These are phyloP conservation scores for Brachionus plicatilis DNA, from an alignment of 1,140 invertebrate genomes.

Conservation along the genomic window DNA sequence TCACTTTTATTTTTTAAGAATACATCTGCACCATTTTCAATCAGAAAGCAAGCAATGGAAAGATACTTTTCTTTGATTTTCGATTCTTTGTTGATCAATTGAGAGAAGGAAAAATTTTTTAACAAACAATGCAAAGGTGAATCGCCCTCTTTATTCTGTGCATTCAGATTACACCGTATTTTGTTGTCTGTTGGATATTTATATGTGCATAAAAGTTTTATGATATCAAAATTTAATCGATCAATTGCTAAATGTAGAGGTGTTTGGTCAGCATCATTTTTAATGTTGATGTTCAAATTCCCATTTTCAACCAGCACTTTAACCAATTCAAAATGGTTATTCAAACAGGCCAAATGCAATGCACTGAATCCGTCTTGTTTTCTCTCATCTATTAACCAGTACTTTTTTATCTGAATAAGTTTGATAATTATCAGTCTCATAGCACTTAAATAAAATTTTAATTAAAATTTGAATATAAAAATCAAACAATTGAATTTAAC, in stretches of 20 bases:
- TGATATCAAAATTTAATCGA: conserved; percentile 88
- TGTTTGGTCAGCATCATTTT: conserved; percentile 89
- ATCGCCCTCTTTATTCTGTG: conserved; percentile 48
- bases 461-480: no score
- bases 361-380: conserved; percentile 97
- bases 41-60: conserved; percentile 88
- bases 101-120: conserved; percentile 49
- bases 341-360: conserved; percentile 85
- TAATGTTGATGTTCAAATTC: conserved; percentile 83
- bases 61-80: conserved; percentile 79
- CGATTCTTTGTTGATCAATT: conserved; percentile 67
- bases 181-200: not conserved
- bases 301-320: conserved; percentile 68
- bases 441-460: not conserved
- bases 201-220: conserved; percentile 58
- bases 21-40: conserved; percentile 86
- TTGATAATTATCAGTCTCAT: conserved; percentile 5
- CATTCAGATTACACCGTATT: conserved; percentile 44
- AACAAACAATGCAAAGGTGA: conserved; percentile 44
- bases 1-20: conserved; percentile 91
- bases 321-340: conserved; percentile 94
- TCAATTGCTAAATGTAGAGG: conserved; percentile 89
- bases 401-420: conserved; percentile 20
- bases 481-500: no score
- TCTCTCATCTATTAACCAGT: conserved; percentile 61